Percentiles rank a stretch among this genome's conserved stretches.
These are phyloP conservation scores for Himantopus leucocephalus DNA, from an alignment of 2,113 vertebrate species.

Conservation along the genomic window DNA sequence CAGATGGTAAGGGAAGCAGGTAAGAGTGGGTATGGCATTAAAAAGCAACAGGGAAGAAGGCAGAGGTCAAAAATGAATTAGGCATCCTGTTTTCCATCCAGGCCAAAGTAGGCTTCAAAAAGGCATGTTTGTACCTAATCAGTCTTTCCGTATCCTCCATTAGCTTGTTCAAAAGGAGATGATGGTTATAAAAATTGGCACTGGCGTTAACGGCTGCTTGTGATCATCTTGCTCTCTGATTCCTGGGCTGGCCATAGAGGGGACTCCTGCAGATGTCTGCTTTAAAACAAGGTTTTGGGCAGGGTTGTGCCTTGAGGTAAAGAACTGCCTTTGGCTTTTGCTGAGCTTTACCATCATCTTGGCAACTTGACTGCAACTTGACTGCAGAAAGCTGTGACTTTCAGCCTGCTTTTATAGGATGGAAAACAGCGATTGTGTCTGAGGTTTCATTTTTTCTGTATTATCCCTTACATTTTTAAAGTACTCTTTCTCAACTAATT, in stretches of 20 bases:
- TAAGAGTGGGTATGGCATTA: background rate
- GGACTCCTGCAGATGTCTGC: background rate
- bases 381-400: background rate
- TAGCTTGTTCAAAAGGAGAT: background rate
- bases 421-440: background rate
- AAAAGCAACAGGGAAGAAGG: background rate
- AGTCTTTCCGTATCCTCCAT: background rate
- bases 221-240: background rate
- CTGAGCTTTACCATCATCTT: accelerated
- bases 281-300: background rate
- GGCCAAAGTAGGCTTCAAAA: background rate
- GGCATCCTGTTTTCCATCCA: background rate
- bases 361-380: background rate
- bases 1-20: background rate
- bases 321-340: background rate
- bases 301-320: background rate
- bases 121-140: background rate
- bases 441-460: background rate
- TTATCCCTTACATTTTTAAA: background rate
- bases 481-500: background rate
- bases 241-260: background rate
- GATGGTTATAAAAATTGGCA: background rate
- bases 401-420: background rate
- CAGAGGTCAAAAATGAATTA: background rate
- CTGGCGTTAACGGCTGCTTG: background rate